phyloP scores from a whole-genome alignment of 2,113 vertebrate genomes.

The Sinocyclocheilus anshuiensis region DNA sequence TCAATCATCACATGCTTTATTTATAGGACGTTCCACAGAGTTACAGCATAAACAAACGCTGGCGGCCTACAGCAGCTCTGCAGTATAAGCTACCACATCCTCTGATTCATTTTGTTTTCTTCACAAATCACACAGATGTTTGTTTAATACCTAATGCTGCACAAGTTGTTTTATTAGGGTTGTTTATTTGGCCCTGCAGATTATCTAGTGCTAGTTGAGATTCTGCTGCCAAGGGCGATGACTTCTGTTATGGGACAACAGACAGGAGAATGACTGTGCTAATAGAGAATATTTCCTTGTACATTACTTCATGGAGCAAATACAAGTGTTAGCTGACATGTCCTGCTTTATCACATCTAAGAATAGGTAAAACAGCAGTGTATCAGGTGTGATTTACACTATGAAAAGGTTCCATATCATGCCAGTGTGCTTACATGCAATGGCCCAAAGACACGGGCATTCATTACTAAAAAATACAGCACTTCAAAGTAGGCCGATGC shows the following conservation, averaged over 20 bases:
- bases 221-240: constrained; percentile 40
- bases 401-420: constrained; percentile 29
- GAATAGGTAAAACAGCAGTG: constrained; percentile 21
- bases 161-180: constrained; percentile 18
- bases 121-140: constrained; percentile 16
- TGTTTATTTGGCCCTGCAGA: constrained; percentile 37
- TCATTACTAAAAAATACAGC: constrained; percentile 22
- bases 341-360: constrained; percentile 33
- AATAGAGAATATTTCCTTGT: not conserved
- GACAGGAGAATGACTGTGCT: constrained; percentile 18
- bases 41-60: constrained; percentile 19
- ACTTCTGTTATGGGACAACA: constrained; percentile 37
- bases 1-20: constrained; percentile 23
- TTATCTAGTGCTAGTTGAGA: not conserved
- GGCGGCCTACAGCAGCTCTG: not conserved
- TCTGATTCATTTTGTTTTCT: not conserved
- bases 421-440: constrained; percentile 7
- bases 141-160: constrained; percentile 4
- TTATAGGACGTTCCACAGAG: not conserved
- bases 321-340: not conserved
- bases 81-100: constrained; percentile 14
- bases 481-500: not conserved
- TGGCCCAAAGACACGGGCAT: constrained; percentile 22
- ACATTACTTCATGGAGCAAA: not conserved
- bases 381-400: constrained; percentile 51